Percentiles rank a stretch among this genome's conserved stretches.
These are phyloP conservation scores for Prunella fulvescens DNA, from an alignment of 2,113 vertebrate genomes.

Conservation along the genomic window DNA sequence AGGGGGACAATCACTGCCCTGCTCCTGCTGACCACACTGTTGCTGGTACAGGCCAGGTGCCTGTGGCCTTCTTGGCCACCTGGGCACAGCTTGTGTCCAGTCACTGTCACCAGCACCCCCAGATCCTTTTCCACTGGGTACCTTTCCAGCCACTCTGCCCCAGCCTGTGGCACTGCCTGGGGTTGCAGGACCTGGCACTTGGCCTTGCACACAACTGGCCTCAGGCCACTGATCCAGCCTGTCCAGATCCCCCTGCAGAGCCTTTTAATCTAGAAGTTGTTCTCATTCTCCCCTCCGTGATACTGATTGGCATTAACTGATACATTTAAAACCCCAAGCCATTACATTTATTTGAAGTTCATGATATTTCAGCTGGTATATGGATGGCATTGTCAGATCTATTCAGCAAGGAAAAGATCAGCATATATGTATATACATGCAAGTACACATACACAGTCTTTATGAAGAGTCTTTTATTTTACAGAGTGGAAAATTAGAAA, in stretches of 20 bases:
- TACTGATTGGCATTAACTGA: background rate
- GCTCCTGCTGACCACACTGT: background rate
- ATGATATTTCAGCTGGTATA: background rate
- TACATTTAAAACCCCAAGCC: background rate
- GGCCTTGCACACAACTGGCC: too few species aligned
- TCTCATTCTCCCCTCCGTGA: background rate
- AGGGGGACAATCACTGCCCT: background rate
- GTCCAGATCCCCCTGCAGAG: background rate
- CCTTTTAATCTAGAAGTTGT: background rate
- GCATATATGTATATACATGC: background rate
- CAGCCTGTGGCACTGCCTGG: background rate
- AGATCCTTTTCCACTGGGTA: background rate
- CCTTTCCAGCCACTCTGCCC: background rate
- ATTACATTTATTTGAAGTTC: background rate
- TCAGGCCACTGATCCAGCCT: background rate
- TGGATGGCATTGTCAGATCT: background rate
- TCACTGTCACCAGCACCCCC: accelerated
- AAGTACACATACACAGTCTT: background rate
- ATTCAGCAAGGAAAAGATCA: background rate
- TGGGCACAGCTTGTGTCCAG: background rate
- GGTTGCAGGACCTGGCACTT: background rate
- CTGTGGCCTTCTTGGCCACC: background rate
- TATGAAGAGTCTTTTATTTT: background rate
- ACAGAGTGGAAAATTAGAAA: background rate
- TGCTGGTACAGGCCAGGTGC: background rate